Base-by-base conservation (phyloP, 2,888 invertebrate genomes). In the Fragum whitleyi region DNA sequence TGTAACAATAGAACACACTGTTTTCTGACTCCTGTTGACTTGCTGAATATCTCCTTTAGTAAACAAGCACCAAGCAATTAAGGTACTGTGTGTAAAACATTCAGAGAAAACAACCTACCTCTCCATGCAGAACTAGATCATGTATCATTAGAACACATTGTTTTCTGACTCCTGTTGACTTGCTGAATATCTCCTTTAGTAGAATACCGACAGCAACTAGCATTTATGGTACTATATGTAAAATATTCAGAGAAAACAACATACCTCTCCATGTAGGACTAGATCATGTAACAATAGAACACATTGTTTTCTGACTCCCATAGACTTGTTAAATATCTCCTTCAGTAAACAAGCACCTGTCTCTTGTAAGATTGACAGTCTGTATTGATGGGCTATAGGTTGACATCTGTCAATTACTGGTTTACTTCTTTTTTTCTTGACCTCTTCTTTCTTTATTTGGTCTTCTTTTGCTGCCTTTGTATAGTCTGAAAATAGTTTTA, bases 201-300 rank as follows among this genome's bases (percentile, higher is more conserved):
- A 89, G 32, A 14, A 74, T 75, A 19, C 78, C 72, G 2, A 88
- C 88, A 26, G 85, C 73, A 7, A 77, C 84, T n/a, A n/a, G n/a
- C n/a, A n/a, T n/a, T n/a, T n/a, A n/a, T n/a, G n/a, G n/a, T n/a
- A n/a, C n/a, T n/a, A n/a, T n/a, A n/a, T n/a, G n/a, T n/a, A n/a
- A n/a, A n/a, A n/a, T n/a, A n/a, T n/a, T n/a, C n/a, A n/a, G n/a
- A n/a, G n/a, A n/a, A n/a, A n/a, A n/a, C n/a, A n/a, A n/a, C 39
- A 28, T 59, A 91, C 91, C 85, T 88, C 85, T 42, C 88, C 89
- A 74, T 86, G 83, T n/a, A 85, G 83, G 7, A 91, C 90, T n/a
- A 90, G 68, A 69, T 91, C 90, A 71, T 89, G 86, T 32, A 91
- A 79, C 26, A 91, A 74, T 11, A 88, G 79, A 7, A 90, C 83